Base-by-base conservation (phyloP, 2,113 vertebrate species). In the Spilogale gracilis region DNA sequence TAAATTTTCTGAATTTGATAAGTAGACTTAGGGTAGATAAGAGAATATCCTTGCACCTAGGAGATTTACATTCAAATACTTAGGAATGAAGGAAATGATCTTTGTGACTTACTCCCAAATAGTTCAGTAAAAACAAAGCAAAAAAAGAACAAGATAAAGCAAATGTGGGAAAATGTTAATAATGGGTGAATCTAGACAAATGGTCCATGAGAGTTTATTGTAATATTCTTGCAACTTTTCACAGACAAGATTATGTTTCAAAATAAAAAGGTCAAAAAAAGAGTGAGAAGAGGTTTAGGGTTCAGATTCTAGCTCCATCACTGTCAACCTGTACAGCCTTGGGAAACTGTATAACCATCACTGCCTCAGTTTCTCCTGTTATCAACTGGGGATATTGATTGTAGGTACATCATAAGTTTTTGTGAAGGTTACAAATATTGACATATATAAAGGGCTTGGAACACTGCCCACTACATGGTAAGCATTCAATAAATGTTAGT, bases 101-200 rank as follows among this genome's bases (percentile, higher is more conserved):
- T 80, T 74, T 80, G 56, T 74, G 74, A 91, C 38, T 90, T 85
- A 60, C 21, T 96, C 74, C 48, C n/a, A 95, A 89, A 79, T 32
- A 92, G 17, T 69, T 84, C 43, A 92, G 10, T 52, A 86, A 81
- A 85, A 92, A 63, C n/a, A 65, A 50, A 32, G 54, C 63, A 2
- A 84, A 82, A 48, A 56, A 82, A 50, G 74, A 83, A 9, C 18
- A 65, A 84, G 16, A 54, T 16, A 69, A 69, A 61, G 27, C 56
- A 92, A 92, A 45, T 32, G 8, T 50, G 3, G n/a, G 80, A 58
- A 93, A 71, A 90, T 67, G 80, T n/a, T 93, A 73, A 89, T 61
- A 71, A 92, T 6, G 21, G n/a, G 25, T 52, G 10, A 93, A 48
- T 60, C 63, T 80, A 82, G 50, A 67, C 20, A 32, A 93, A 50